Evolutionary conservation across 2,888 invertebrate genomes (phyloP), one percentile per base, ranked within the genome.

Genomic region (Galeopsomyia nigrocyanea): DNA sequence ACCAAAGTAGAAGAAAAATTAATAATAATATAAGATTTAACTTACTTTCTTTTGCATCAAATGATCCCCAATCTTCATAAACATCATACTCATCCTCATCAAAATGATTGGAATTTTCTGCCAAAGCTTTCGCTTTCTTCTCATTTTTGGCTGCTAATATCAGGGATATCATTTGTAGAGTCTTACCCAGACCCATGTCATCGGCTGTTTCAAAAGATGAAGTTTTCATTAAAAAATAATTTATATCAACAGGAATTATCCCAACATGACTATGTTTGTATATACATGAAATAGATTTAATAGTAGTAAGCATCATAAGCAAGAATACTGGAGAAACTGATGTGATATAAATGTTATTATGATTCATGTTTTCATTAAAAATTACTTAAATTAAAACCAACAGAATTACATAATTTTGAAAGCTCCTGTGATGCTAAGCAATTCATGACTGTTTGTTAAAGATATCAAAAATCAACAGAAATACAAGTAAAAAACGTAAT

Each of bases 141-240:
- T 73, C 73, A 53, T 90, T 88, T 81, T 89, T 90, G 74, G 88
- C 87, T 74, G 88, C 89, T 31, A 92, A 82, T 10, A 94, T 88
- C 68, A 94, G 85, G 0, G 94, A 88, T 76, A 95, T 92, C 91
- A 94, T 92, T 0, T 93, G 93, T 51, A 94, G 87, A 0, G 95
- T 95, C 86, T 95, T 95, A 0, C 93, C 93, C 6, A 93, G 87
- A 60, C 93, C 93, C 93, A 93, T 93, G 84, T 93, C 93, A 82
- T 93, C 92, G 70, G 92, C 92, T 63, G 31, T 19, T 47, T 21
- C 9, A 69, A 66, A 31, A 5, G 21, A 64, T 31, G 13, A 17
- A 69, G 46, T 3, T 47, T 26, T 55, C 14, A 65, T 61, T 19
- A 17, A 6, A 46, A 46, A 39, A 16, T 51, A 31, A 31, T 31